Conservation (phyloP, 2,113 vertebrate species). For the Clinocottus analis region DNA sequence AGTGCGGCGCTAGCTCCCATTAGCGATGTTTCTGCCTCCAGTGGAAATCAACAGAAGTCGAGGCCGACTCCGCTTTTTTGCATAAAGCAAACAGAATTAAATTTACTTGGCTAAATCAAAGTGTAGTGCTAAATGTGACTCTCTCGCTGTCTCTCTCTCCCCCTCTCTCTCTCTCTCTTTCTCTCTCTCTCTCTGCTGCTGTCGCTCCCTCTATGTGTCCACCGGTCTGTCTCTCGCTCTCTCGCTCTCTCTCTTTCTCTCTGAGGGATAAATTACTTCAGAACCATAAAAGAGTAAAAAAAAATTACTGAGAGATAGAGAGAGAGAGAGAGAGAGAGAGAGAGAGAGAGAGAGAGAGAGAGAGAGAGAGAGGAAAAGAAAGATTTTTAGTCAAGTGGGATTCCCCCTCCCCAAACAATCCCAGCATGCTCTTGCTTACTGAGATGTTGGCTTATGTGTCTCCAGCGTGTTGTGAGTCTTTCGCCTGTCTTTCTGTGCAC, state of each 20-base stretch:
- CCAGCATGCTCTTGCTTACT: slow-evolving; percentile 61
- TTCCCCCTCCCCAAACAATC: slow-evolving; percentile 66
- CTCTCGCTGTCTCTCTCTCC: slow-evolving; percentile 32
- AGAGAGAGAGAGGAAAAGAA: slow-evolving; percentile 62
- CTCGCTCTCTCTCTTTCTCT: slow-evolving; percentile 69
- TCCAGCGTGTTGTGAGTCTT: slow-evolving; percentile 48
- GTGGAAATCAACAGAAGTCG: slow-evolving; percentile 96
- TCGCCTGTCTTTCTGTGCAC: slow-evolving; percentile 43
- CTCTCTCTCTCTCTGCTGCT: too few relatives aligned
- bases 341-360: slow-evolving; percentile 50
- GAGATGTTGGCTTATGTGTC: slow-evolving; percentile 55
- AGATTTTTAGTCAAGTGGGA: slow-evolving; percentile 76
- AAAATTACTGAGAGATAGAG: slow-evolving; percentile 60
- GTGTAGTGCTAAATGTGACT: slow-evolving; percentile 79
- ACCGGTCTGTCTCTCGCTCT: slow-evolving; percentile 50
- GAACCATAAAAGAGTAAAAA: slow-evolving; percentile 82
- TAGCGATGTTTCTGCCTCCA: slow-evolving; percentile 93
- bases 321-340: slow-evolving; percentile 53
- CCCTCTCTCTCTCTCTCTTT: background rate
- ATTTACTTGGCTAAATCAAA: slow-evolving; percentile 98
- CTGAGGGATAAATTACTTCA: slow-evolving; percentile 97
- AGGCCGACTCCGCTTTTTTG: slow-evolving; percentile 89
- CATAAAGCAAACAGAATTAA: slow-evolving; percentile 99
- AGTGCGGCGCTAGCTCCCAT: slow-evolving; percentile 85
- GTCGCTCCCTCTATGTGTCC: slow-evolving; percentile 45